Conservation (phyloP, 2,888 invertebrate genomes). For the Euplagia quadripunctaria region DNA sequence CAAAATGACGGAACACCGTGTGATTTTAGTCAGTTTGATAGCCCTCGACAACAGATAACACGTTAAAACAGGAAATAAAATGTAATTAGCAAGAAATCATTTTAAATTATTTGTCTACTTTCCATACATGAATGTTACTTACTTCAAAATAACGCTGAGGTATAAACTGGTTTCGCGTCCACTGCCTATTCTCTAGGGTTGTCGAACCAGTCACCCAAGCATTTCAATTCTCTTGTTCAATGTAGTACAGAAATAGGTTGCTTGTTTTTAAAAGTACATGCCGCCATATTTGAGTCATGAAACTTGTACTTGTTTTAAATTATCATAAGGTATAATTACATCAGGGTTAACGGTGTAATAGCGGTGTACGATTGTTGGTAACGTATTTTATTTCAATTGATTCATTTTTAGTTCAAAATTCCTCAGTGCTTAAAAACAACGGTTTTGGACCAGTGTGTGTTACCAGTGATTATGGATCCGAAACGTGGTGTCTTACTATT, state of each 20-base stretch:
- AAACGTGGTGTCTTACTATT: too few relatives aligned
- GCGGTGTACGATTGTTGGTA: not conserved
- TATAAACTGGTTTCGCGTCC: constrained; percentile 3
- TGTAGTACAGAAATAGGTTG: constrained; percentile 2
- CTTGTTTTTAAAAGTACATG: not conserved
- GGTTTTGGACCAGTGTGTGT: too few relatives aligned
- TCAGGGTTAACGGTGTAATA: not conserved
- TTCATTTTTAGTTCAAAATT: too few relatives aligned
- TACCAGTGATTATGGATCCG: not conserved
- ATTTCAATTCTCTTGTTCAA: not conserved
- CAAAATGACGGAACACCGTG: too few relatives aligned
- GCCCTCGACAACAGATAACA: not conserved
- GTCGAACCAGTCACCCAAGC: constrained; percentile 5
- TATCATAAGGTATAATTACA: not conserved
- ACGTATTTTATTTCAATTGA: not conserved
- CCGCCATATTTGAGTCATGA: not conserved
- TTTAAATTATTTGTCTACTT: not conserved
- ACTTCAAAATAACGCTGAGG: not conserved
- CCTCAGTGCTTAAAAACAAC: too few relatives aligned
- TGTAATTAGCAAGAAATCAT: not conserved
- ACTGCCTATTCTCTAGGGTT: constrained; percentile 1
- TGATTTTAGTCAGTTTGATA: too few relatives aligned
- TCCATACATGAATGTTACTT: not conserved
- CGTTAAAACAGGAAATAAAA: not conserved
- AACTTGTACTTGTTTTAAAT: not conserved